A percentile compares a stretch with the other conserved stretches of the same genome.
Conservation (phyloP, 1,140 invertebrate genomes). For the Ganaspis sp. region DNA sequence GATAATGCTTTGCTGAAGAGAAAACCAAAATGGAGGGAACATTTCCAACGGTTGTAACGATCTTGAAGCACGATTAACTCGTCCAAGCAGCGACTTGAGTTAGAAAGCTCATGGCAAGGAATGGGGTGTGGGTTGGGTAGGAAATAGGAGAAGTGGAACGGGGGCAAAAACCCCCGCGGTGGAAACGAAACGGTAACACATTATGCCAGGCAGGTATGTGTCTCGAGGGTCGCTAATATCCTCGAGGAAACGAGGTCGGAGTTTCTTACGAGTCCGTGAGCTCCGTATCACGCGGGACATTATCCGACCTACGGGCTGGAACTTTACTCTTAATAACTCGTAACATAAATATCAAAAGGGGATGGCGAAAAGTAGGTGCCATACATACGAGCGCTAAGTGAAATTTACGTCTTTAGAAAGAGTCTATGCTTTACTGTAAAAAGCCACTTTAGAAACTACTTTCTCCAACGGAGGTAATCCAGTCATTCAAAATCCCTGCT, state of each 20-base stretch:
- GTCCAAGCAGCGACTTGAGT: slow-evolving; percentile 9
- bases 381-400: slow-evolving; percentile 35
- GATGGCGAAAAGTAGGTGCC: slow-evolving; percentile 39
- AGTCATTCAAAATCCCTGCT: too few relatives aligned
- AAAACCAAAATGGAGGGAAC: slow-evolving; percentile 17
- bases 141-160: not conserved
- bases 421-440: slow-evolving; percentile 28
- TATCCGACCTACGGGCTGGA: slow-evolving; percentile 43
- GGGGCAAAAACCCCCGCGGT: not conserved
- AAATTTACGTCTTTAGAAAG: slow-evolving; percentile 48
- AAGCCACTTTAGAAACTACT: too few relatives aligned
- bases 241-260: slow-evolving; percentile 33
- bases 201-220: slow-evolving; percentile 2
- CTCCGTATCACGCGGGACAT: slow-evolving; percentile 35
- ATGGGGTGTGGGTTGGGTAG: not conserved
- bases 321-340: slow-evolving; percentile 54
- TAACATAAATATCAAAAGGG: slow-evolving; percentile 49
- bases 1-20: not conserved
- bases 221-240: slow-evolving; percentile 32
- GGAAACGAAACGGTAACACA: slow-evolving; percentile 18
- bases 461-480: too few relatives aligned
- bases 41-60: slow-evolving; percentile 23
- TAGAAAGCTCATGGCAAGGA: not conserved
- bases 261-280: slow-evolving; percentile 32
- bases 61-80: slow-evolving; percentile 23